Percentiles rank a stretch among this genome's conserved stretches.
Conservation (phyloP, 2,113 vertebrate genomes). For the Panthera tigris region DNA sequence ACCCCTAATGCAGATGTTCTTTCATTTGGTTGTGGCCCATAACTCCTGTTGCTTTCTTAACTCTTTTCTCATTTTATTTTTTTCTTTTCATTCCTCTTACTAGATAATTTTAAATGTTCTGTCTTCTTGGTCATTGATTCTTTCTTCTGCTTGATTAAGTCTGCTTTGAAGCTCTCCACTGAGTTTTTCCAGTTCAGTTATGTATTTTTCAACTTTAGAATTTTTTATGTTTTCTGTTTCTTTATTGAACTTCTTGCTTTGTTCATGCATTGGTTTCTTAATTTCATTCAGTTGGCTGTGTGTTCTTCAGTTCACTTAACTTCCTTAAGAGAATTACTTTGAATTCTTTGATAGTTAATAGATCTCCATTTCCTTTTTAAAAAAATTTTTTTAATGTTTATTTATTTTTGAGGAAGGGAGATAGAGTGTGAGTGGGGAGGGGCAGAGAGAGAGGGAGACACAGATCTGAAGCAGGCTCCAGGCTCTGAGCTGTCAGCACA, state of each 20-base stretch:
- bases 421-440: no score
- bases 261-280: background rate
- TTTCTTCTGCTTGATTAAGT: background rate
- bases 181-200: background rate
- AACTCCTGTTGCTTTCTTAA: background rate
- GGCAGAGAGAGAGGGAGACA: no score
- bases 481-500: no score
- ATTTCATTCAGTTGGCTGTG: background rate
- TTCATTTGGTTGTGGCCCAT: background rate
- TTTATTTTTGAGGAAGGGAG: no score
- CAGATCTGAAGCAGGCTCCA: no score
- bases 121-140: background rate
- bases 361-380: background rate
- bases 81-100: background rate
- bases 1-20: background rate
- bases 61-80: background rate
- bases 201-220: background rate
- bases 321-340: background rate
- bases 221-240: background rate
- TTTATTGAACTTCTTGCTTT: background rate
- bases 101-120: background rate
- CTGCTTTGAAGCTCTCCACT: background rate
- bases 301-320: background rate
- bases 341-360: background rate
- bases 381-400: no score